Evolutionary conservation across 2,888 invertebrate genomes (phyloP).

Genomic region (Holacanthella duospinosa): DNA sequence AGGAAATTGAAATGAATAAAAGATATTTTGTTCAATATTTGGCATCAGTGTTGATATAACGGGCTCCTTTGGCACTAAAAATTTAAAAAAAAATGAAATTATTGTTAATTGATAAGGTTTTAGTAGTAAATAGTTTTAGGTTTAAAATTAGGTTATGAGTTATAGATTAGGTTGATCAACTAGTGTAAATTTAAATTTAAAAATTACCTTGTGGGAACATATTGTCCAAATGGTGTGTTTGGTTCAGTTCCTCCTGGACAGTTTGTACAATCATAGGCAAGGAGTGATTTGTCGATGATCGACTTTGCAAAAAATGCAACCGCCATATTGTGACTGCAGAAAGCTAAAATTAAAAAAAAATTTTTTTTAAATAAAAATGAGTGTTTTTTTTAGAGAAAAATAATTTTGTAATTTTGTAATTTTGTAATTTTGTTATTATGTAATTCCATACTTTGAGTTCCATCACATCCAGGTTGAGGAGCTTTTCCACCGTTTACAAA

Average conservation of each 20-base stretch:
- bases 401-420: too few species aligned
- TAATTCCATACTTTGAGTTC: conserved; percentile 10
- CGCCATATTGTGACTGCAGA: conserved; percentile 11
- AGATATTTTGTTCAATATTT: not conserved
- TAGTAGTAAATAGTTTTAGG: not conserved
- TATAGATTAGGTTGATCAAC: too few species aligned
- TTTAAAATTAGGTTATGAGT: too few species aligned
- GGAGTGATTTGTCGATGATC: conserved; percentile 7
- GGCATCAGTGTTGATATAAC: not conserved
- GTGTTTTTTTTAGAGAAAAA: not conserved
- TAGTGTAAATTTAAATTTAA: not conserved
- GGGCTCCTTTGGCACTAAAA: not conserved
- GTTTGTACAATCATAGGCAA: not conserved
- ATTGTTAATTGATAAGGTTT: not conserved
- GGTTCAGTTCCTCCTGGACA: not conserved
- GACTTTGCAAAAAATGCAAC: conserved; percentile 9
- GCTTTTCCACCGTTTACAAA: conserved; percentile 16
- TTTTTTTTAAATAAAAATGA: not conserved
- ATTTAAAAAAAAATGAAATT: not conserved
- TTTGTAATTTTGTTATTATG: too few species aligned
- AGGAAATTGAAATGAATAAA: too few species aligned
- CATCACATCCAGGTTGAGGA: conserved; percentile 18
- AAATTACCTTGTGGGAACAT: conserved; percentile 5
- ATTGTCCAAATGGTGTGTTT: not conserved
- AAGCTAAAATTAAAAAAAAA: not conserved